Base-by-base conservation (phyloP, 2,797 vertebrate species). In the Mormyrops attenuatus region DNA sequence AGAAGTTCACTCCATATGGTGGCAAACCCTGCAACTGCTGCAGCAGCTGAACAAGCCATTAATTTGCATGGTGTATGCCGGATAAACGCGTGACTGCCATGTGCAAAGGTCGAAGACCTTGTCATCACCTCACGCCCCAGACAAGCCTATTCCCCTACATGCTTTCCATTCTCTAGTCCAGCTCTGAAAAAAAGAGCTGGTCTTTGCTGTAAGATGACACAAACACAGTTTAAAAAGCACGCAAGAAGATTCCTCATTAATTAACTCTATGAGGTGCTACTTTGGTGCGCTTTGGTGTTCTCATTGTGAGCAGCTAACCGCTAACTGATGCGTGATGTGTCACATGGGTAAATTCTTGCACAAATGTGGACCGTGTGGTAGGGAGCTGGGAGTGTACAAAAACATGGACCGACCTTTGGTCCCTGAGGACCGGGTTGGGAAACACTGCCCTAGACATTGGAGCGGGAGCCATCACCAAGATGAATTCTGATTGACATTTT, bases 31-130 rank as follows among this genome's bases (percentile, higher is more conserved):
- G 53, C 53, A 26, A 47, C 49, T 89, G 22, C 77, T 55, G 53
- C 44, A n/a, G 52, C 50, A 57, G 88, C 8, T n/a, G 69, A 26
- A 26, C 17, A 41, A 89, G 26, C 44, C 34, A 22, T 84, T 82
- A 84, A 44, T 82, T 82, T 41, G 34, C 17, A 82, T n/a, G 38
- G 50, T 52, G 38, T 30, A 57, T 82, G 30, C 69, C 34, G n/a
- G 17, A 50, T 38, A 69, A 88, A 50, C 30, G 3, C 9, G 1
- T 38, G 7, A 38, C 30, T 53, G 15, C 86, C 52, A n/a, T 44
- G 57, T 38, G 26, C 80, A 66, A 89, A 89, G 80, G 80, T 38
- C 53, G 49, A 60, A 4, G 38, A 57, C 55, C 57, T 89, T 66
- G 41, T 49, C 60, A 49, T 38, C 38, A 5, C 57, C 66, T 73